Evolutionary conservation across 2,797 vertebrate genomes (phyloP).

Genomic region (Tamandua tetradactyla): DNA sequence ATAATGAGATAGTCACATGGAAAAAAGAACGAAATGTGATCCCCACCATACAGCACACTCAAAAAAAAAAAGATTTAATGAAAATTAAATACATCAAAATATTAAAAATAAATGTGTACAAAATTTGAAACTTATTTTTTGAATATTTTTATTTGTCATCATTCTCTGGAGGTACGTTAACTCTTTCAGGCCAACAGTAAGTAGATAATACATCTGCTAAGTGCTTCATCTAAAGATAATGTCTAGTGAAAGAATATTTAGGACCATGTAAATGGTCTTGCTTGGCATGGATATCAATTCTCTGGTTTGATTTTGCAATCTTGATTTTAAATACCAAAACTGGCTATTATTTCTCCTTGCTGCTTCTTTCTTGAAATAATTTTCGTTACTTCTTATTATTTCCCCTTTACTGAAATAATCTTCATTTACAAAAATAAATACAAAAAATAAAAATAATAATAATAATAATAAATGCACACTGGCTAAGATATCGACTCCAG

Average conservation of each 20-base stretch:
- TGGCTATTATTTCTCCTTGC: background rate
- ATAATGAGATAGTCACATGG: no score
- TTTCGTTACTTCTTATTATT: background rate
- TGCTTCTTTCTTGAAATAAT: constrained; percentile 3
- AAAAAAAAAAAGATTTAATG: no score
- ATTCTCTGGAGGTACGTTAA: constrained; percentile 1
- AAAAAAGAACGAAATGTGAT: no score
- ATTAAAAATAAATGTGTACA: constrained; percentile 26
- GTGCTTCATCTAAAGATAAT: background rate
- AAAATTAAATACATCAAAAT: constrained; percentile 23
- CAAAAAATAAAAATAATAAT: no score
- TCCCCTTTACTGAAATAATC: constrained; percentile 44
- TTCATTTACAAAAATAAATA: constrained; percentile 43
- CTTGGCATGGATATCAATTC: background rate
- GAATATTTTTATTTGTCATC: background rate
- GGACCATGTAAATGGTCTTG: background rate
- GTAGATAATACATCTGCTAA: background rate
- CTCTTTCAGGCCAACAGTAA: background rate
- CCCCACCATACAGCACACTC: no score
- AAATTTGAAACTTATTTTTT: background rate
- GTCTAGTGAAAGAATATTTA: constrained; percentile 3
- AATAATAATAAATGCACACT: background rate
- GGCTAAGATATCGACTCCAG: background rate
- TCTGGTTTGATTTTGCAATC: constrained; percentile 30
- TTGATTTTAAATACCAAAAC: constrained; percentile 51